Conservation (phyloP, 2,113 vertebrate genomes). For the Athene noctua region DNA sequence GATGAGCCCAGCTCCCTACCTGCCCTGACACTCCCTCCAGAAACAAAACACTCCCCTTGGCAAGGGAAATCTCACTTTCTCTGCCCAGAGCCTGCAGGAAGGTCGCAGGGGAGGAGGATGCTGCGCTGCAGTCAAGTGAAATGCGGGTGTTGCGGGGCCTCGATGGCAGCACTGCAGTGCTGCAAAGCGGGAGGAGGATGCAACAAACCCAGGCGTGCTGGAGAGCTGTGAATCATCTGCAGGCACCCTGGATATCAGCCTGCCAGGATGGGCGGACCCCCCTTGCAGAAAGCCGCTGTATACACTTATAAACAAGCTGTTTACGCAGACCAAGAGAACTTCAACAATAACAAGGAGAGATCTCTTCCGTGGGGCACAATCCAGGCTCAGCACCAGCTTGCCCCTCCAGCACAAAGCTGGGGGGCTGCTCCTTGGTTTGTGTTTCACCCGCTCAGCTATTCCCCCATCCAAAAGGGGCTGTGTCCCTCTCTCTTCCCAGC, state of each 20-base stretch:
- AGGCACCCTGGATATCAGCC: neutral
- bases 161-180: neutral
- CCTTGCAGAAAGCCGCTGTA: neutral
- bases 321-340: neutral
- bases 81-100: neutral
- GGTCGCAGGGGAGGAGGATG: neutral
- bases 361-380: neutral
- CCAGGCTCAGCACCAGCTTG: neutral
- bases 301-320: neutral
- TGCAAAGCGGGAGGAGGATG: neutral
- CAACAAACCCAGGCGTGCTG: accelerated
- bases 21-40: neutral
- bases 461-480: neutral
- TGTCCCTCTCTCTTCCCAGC: neutral
- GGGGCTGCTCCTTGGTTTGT: neutral
- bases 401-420: neutral
- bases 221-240: neutral
- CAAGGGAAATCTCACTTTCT: neutral
- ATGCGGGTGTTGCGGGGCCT: neutral
- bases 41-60: neutral
- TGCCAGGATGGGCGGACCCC: conserved; percentile 5
- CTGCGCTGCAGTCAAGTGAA: neutral
- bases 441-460: neutral
- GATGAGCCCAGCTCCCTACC: neutral
- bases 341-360: accelerated